These are phyloP conservation scores for Odiellus spinosus DNA, from an alignment of 2,888 invertebrate genomes.

Conservation along the genomic window DNA sequence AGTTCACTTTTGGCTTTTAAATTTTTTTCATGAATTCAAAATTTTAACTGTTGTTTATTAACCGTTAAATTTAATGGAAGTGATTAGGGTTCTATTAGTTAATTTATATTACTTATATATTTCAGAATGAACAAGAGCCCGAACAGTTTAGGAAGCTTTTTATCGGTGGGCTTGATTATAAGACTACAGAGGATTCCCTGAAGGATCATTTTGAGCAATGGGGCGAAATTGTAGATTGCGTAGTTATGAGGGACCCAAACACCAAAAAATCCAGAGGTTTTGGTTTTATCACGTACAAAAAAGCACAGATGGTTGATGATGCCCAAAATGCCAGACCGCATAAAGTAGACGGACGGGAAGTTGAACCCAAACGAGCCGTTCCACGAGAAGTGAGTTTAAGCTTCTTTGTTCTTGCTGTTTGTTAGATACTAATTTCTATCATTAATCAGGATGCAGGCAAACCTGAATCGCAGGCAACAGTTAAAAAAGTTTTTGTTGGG, in stretches of 20 bases:
- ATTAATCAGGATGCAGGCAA: slow-evolving; percentile 44
- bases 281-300: slow-evolving; percentile 91
- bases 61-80: no score
- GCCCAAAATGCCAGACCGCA: slow-evolving; percentile 70
- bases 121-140: slow-evolving; percentile 20
- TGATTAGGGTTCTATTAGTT: no score
- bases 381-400: slow-evolving; percentile 47
- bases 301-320: slow-evolving; percentile 87
- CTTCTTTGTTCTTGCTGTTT: not conserved
- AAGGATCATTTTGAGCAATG: slow-evolving; percentile 79
- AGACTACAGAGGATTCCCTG: slow-evolving; percentile 77
- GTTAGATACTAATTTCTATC: no score
- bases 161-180: slow-evolving; percentile 86
- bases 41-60: no score
- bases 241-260: slow-evolving; percentile 90
- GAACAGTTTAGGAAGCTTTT: slow-evolving; percentile 54
- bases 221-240: slow-evolving; percentile 91
- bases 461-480: slow-evolving; percentile 82
- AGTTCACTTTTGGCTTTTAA: no score
- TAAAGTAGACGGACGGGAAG: slow-evolving; percentile 79
- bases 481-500: slow-evolving; percentile 87
- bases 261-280: slow-evolving; percentile 91
- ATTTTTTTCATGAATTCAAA: no score
- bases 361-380: slow-evolving; percentile 93
- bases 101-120: no score